Evolutionary conservation across 2,888 invertebrate species (phyloP), one percentile per base, ranked within the genome.

Genomic region (Incurvaria masculella): DNA sequence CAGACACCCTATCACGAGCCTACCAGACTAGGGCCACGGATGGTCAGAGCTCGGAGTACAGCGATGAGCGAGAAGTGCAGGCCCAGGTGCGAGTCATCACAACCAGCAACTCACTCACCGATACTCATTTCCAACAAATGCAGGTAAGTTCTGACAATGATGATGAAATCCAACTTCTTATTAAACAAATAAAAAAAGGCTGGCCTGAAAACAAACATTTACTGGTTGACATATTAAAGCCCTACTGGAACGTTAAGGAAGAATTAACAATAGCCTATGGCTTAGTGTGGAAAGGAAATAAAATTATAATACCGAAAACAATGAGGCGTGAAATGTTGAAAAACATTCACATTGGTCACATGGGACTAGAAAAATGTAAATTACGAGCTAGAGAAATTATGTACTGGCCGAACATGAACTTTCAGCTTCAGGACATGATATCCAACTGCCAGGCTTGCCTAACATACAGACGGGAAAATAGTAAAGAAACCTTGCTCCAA

Each of bases 301-400:
- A n/a, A n/a, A 14, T 33, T 14, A n/a, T 33, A 14, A 33, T 33
- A 14, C 33, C 33, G 14, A 33, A n/a, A 11, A 6, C 8, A 8
- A 33, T 33, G 45, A 3, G 20, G 5, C 16, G 40, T 21, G 14
- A 40, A 21, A 11, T 45, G 39, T 17, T 40, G 40, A 14, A 23
- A 2, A 51, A 49, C 33, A 20, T 51, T 42, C 51, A 53, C 21
- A 18, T 27, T 26, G 40, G 49, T 44, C 51, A 53, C 41, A 45
- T 46, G 45, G 51, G 49, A 14, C 17, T 48, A n/a, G 49, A 49
- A 43, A 50, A 50, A 38, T 48, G 47, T 16, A 45, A 47, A 42
- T 27, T 39, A 8, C 26, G 47, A 3, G 52, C 50, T 17, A 27
- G 52, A 17, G 44, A 45, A 11, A 23, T 19, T 26, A 38, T 52